Evolutionary conservation across 2,113 vertebrate genomes (phyloP).

Genomic region (Megaleporinus macrocephalus): DNA sequence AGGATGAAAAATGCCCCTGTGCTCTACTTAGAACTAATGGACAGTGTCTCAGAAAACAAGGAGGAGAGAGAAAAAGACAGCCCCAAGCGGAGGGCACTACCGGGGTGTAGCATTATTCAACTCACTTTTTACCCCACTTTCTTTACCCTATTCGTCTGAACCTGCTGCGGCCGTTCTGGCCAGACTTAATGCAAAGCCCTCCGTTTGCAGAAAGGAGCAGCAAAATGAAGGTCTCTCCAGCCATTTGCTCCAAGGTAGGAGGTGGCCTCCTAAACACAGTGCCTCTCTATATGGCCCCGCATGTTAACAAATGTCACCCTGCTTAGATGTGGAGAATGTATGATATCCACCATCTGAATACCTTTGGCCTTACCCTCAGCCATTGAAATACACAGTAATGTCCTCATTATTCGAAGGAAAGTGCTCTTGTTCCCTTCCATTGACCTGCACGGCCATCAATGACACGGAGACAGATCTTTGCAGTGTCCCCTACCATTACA

Average conservation of each 20-base stretch:
- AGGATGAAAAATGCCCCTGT: conserved; percentile 74
- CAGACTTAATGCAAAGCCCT: conserved; percentile 59
- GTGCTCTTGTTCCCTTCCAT: conserved; percentile 54
- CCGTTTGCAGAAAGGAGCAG: conserved; percentile 61
- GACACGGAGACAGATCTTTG: conserved; percentile 60
- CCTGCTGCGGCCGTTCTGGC: conserved; percentile 47
- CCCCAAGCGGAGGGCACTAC: conserved; percentile 50
- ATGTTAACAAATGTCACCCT: conserved; percentile 69
- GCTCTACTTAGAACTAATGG: conserved; percentile 77
- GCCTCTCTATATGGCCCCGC: conserved; percentile 65
- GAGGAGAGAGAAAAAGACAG: conserved; percentile 23
- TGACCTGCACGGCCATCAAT: conserved; percentile 31
- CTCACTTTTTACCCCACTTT: not conserved
- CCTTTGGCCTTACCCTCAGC: conserved; percentile 57
- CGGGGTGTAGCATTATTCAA: conserved; percentile 62
- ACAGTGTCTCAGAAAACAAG: conserved; percentile 69
- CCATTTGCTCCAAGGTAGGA: conserved; percentile 42
- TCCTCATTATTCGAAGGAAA: conserved; percentile 65
- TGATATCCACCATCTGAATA: conserved; percentile 60
- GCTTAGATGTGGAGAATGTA: conserved; percentile 58
- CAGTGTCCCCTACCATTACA: conserved; percentile 33
- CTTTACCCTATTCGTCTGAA: conserved; percentile 38
- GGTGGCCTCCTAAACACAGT: conserved; percentile 69
- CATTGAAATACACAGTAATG: conserved; percentile 62
- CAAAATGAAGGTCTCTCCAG: conserved; percentile 68